Percentiles rank a stretch among this genome's conserved stretches.
Evolutionary conservation across 2,888 invertebrate genomes (phyloP).

Genomic region (Micoletzkya japonica): DNA sequence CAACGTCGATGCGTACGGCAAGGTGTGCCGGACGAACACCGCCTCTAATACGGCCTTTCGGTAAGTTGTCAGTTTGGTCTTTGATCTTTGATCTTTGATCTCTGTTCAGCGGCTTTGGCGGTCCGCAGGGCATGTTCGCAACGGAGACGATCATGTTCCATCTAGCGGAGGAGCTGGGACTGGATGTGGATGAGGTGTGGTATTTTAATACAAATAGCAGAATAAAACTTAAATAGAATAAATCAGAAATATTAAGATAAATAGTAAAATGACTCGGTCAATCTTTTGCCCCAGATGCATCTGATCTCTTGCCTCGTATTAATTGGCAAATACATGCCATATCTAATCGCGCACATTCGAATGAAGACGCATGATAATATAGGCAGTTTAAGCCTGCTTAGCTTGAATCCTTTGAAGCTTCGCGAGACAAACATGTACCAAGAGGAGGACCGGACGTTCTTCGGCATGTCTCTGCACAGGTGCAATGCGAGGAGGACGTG

Average conservation of each 20-base stretch:
- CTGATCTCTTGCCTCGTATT: too few relatives aligned
- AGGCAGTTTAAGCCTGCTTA: too few relatives aligned
- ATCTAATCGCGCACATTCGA: too few relatives aligned
- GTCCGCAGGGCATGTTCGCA: slow-evolving; percentile 86
- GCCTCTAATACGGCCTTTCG: slow-evolving; percentile 91
- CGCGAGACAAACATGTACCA: slow-evolving; percentile 78
- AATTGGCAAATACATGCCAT: too few relatives aligned
- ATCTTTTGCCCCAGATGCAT: too few relatives aligned
- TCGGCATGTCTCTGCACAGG: slow-evolving; percentile 75
- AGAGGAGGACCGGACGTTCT: slow-evolving; percentile 79
- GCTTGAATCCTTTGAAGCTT: slow-evolving; percentile 65
- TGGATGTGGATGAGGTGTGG: slow-evolving; percentile 53
- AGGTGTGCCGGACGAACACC: slow-evolving; percentile 80
- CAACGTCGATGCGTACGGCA: slow-evolving; percentile 74
- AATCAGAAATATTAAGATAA: too few relatives aligned
- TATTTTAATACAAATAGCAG: too few relatives aligned
- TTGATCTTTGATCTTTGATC: not conserved
- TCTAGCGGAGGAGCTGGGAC: slow-evolving; percentile 70
- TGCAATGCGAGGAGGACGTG: slow-evolving; percentile 70
- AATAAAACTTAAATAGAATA: too few relatives aligned
- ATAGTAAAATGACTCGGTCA: too few relatives aligned
- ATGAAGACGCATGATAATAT: not conserved
- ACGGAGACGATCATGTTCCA: slow-evolving; percentile 80
- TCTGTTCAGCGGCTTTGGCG: slow-evolving; percentile 73
- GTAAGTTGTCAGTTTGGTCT: slow-evolving; percentile 88